These are phyloP conservation scores for Hippocampus abdominalis DNA, from an alignment of 2,113 vertebrate species.

Conservation along the genomic window DNA sequence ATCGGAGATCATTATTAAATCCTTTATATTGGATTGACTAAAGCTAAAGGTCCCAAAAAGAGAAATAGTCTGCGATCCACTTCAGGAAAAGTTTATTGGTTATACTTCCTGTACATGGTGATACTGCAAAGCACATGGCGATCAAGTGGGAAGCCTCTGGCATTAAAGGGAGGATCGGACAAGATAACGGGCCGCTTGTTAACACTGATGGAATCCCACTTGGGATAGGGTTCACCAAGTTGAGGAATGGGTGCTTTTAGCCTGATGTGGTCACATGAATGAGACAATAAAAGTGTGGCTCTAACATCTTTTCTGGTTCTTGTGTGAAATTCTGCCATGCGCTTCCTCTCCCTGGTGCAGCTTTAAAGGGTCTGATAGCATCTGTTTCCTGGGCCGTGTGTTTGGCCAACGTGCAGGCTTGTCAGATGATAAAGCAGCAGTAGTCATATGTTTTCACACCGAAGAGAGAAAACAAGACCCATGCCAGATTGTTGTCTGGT, in stretches of 20 bases:
- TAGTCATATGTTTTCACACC: conserved; percentile 59
- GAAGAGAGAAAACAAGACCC: conserved; percentile 5
- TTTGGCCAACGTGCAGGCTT: conserved; percentile 34
- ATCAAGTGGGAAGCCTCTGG: conserved; percentile 72
- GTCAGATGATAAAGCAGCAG: conserved; percentile 65
- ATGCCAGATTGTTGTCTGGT: background rate
- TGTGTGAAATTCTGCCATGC: background rate
- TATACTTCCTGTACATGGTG: conserved; percentile 37
- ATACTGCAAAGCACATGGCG: conserved; percentile 64
- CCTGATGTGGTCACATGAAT: conserved; percentile 7
- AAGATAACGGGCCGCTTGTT: conserved; percentile 67
- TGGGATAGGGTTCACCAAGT: conserved; percentile 5
- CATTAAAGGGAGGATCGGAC: conserved; percentile 26
- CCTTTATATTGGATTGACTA: background rate
- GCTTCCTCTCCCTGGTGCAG: background rate
- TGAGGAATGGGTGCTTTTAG: conserved; percentile 3
- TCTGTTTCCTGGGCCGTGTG: conserved; percentile 26
- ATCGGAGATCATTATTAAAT: conserved; percentile 11
- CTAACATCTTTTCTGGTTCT: background rate
- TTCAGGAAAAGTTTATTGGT: conserved; percentile 14
- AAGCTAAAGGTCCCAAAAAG: background rate
- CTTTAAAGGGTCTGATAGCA: conserved; percentile 11
- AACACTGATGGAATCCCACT: conserved; percentile 21
- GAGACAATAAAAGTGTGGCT: background rate
- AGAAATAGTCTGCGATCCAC: conserved; percentile 4